Base-by-base conservation (phyloP, 2,797 vertebrate genomes). In the Florisuga fusca region DNA sequence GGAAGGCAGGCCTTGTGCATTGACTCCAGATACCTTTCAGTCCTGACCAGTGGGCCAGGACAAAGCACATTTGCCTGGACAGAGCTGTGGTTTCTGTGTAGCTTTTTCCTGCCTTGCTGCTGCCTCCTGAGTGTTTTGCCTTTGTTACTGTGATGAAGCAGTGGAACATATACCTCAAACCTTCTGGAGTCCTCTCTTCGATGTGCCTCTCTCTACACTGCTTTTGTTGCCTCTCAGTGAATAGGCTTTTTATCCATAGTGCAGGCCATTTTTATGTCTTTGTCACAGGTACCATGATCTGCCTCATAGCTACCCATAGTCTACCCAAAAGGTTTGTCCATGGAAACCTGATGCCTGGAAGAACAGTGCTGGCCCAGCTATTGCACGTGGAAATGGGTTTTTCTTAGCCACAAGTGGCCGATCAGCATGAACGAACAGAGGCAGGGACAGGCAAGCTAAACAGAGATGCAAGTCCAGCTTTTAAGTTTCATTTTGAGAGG, bases 241-340 rank as follows among this genome's bases (percentile, higher is more conserved):
- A 8, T 1, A 51, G 51, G 26, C 34, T 69, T 54, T 54, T 73
- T 53, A 26, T 29, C 63, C 29, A 19, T 34, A 59, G 33, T 22
- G 53, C 63, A 45, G 92, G 87, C 25, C 21, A 25, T 75, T 53
- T 87, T 73, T 14, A 2, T 89, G 41, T 14, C 71, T 94, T 51
- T 54, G 54, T 88, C 89, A 22, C 33, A 31, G 84, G 74, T 85
- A 57, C 63, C 45, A 17, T 9, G 6, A 88, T 90, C 88, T 89
- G 71, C 41, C 73, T 79, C 13, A 19, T 64, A 51, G 59, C 54
- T 15, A 22, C 63, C 71, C 43, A 8, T 82, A 55, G 45, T 87
- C 36, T 36, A 76, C 84, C 20, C 33, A 41, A 6, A 72, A 76
- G 19, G 27, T 84, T 46, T 61, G n/a, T 29, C 36, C 12, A 2